A percentile compares a stretch with the other conserved stretches of the same genome.
These are phyloP conservation scores for Periophthalmus magnuspinnatus DNA, from an alignment of 2,797 vertebrate genomes.

Conservation along the genomic window DNA sequence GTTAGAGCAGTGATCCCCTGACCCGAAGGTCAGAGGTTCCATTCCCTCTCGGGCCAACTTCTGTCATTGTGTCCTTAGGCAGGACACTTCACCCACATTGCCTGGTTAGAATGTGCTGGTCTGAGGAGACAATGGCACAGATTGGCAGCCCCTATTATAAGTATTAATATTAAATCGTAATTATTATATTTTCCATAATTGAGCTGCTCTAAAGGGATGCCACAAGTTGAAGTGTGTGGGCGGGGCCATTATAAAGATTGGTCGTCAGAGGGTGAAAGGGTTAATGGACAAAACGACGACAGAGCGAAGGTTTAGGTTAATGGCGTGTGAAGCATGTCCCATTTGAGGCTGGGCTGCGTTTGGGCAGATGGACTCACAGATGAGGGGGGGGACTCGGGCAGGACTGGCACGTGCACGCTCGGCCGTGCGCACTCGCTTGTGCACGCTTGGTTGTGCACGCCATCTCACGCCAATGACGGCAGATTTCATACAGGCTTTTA, in stretches of 20 bases:
- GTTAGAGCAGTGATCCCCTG: no score
- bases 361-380: slow-evolving; percentile 53
- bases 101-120: no score
- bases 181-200: no score
- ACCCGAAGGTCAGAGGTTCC: no score
- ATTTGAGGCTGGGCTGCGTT: slow-evolving; percentile 30
- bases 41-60: no score
- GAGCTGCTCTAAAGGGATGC: neutral
- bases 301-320: slow-evolving; percentile 50
- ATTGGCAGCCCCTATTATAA: no score
- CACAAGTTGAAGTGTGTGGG: slow-evolving; percentile 16
- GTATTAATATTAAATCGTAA: no score
- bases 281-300: slow-evolving; percentile 59
- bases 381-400: slow-evolving; percentile 15
- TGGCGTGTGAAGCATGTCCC: slow-evolving; percentile 56
- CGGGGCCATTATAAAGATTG: slow-evolving; percentile 55
- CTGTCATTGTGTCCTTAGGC: no score
- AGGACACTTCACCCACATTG: no score
- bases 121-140: no score
- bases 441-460: neutral
- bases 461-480: neutral
- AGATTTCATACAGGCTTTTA: slow-evolving; percentile 47
- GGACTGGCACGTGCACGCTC: slow-evolving; percentile 19
- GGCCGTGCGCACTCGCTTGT: no score
- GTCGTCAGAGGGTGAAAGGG: slow-evolving; percentile 35